These are phyloP conservation scores for Eupristina koningsbergeri DNA, from an alignment of 1,140 invertebrate genomes.

Conservation along the genomic window DNA sequence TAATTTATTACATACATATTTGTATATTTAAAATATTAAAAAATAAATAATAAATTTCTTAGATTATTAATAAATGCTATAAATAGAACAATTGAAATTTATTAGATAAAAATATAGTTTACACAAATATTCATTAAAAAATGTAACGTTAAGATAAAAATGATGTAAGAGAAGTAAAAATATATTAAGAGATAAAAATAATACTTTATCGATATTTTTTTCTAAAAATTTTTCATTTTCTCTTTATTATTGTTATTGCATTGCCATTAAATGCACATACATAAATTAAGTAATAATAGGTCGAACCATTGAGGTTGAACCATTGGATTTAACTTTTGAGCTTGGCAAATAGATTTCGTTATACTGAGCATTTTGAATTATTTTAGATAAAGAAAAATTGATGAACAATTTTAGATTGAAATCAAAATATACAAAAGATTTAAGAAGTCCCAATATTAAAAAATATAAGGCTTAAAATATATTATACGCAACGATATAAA, in stretches of 20 bases:
- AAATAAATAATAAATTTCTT: neutral
- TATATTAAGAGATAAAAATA: neutral
- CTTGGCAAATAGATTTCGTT: constrained; percentile 2
- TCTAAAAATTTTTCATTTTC: neutral
- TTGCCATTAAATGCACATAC: neutral
- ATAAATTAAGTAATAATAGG: neutral
- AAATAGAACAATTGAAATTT: neutral
- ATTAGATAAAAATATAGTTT: neutral
- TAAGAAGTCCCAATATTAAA: too few species aligned
- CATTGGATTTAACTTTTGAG: neutral
- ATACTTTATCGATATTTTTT: neutral
- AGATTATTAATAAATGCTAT: neutral
- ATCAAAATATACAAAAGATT: too few species aligned
- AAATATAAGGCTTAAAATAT: too few species aligned
- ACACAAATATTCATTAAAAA: neutral
- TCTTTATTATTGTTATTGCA: neutral
- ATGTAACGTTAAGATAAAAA: neutral
- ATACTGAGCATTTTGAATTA: too few species aligned
- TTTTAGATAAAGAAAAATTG: too few species aligned
- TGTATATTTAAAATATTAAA: too few species aligned
- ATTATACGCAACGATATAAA: too few species aligned
- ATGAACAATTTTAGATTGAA: too few species aligned
- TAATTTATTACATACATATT: too few species aligned
- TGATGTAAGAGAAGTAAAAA: neutral
- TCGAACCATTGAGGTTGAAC: too few species aligned